Evolutionary conservation across 2,113 vertebrate species (phyloP).

Genomic region (Pantherophis guttatus): DNA sequence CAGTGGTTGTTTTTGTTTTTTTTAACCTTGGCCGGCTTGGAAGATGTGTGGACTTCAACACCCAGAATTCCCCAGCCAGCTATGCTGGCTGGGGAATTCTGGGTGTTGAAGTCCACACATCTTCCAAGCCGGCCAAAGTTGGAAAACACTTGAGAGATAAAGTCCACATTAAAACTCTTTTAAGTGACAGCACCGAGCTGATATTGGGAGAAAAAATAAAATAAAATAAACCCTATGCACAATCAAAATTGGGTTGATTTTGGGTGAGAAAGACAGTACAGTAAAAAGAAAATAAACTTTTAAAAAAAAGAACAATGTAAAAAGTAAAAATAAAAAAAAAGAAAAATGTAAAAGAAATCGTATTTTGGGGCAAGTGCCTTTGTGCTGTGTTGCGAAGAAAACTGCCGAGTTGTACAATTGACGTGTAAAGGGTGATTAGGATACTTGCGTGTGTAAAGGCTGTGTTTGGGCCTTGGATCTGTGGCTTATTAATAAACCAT

Average conservation of each 20-base stretch:
- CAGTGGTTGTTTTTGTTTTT: too few relatives aligned
- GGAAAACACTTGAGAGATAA: neutral
- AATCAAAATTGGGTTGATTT: neutral
- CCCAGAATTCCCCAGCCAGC: neutral
- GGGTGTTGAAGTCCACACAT: neutral
- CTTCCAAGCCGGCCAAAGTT: neutral
- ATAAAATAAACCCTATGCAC: neutral
- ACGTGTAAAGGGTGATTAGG: neutral
- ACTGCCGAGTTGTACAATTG: neutral
- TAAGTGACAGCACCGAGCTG: neutral
- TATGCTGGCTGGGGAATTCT: neutral
- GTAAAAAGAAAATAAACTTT: neutral
- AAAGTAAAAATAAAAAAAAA: neutral
- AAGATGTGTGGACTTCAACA: neutral
- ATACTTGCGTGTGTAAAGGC: neutral
- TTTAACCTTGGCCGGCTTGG: neutral
- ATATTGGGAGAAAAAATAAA: neutral
- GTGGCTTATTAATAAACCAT: neutral
- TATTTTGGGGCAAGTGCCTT: neutral
- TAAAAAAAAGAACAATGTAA: neutral
- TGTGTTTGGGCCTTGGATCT: neutral
- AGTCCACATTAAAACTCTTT: neutral
- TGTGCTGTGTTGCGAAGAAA: neutral
- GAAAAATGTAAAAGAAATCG: neutral
- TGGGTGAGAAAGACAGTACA: neutral